Percentiles rank a stretch among this genome's conserved stretches.
These are phyloP conservation scores for Trissolcus basalis DNA, from an alignment of 1,140 invertebrate species.

Conservation along the genomic window DNA sequence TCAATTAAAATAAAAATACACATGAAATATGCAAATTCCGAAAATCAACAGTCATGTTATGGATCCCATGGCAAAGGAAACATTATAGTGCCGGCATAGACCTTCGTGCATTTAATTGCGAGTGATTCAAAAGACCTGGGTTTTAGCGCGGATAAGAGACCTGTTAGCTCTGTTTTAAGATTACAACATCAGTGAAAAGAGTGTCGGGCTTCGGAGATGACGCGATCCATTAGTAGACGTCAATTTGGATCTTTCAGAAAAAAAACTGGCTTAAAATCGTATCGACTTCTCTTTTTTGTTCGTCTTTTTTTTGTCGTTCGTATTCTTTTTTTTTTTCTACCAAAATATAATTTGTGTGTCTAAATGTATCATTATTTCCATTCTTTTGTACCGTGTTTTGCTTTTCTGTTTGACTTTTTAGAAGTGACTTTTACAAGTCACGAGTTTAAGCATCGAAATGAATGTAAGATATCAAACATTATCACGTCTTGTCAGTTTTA, in stretches of 20 bases:
- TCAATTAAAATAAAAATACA: constrained; percentile 1
- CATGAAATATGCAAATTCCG: constrained; percentile 19
- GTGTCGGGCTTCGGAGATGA: constrained; percentile 61
- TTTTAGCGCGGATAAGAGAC: constrained; percentile 64
- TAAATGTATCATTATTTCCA: no score
- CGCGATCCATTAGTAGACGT: constrained; percentile 77
- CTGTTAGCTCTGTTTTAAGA: constrained; percentile 64
- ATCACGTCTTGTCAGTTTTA: constrained; percentile 53
- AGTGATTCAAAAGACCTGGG: constrained; percentile 54
- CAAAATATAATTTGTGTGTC: background rate
- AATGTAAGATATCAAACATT: background rate
- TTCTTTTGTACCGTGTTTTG: background rate
- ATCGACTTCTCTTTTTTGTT: constrained; percentile 55
- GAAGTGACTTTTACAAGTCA: no score
- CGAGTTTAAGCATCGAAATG: no score
- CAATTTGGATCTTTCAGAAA: constrained; percentile 73
- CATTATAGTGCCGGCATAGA: constrained; percentile 25
- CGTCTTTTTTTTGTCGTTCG: constrained; percentile 26
- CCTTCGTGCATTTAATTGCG: constrained; percentile 60
- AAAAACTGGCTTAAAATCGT: constrained; percentile 70
- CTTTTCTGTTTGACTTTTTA: background rate
- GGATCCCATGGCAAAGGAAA: constrained; percentile 29
- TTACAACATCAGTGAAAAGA: constrained; percentile 51
- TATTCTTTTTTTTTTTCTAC: constrained; percentile 26
- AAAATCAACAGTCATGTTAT: constrained; percentile 38